Evolutionary conservation across 2,888 invertebrate species (phyloP).

Genomic region (Tetrapedia diversipes): DNA sequence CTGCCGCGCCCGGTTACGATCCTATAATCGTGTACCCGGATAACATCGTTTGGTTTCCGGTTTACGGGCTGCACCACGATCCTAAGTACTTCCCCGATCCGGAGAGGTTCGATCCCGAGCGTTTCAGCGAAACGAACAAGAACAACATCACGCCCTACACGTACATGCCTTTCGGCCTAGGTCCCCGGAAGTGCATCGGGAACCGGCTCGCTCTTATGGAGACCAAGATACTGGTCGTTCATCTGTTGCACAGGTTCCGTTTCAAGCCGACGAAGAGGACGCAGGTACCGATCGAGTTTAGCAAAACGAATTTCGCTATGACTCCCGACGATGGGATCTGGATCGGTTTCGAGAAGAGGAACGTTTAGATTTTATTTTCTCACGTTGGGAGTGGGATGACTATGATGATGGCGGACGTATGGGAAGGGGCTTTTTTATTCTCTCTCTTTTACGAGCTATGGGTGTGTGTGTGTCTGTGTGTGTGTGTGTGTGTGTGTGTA

Average conservation of each 20-base stretch:
- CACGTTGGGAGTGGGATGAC: no score
- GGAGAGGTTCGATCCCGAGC: constrained; percentile 70
- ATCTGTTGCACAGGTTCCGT: constrained; percentile 64
- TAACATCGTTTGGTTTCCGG: constrained; percentile 57
- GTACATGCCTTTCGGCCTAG: constrained; percentile 72
- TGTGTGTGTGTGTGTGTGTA: no score
- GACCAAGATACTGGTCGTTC: constrained; percentile 68
- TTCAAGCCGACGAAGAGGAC: constrained; percentile 80
- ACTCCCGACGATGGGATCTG: constrained; percentile 61
- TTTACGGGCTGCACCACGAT: constrained; percentile 69
- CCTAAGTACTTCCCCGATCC: constrained; percentile 70
- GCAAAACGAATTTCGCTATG: constrained; percentile 50
- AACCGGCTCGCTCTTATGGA: constrained; percentile 75
- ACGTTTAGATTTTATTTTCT: neutral
- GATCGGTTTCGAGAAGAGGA: constrained; percentile 61
- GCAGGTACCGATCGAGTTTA: constrained; percentile 75
- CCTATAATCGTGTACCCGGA: constrained; percentile 48
- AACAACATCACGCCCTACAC: constrained; percentile 63
- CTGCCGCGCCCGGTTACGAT: constrained; percentile 55
- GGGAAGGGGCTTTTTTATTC: no score
- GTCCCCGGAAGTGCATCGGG: constrained; percentile 74
- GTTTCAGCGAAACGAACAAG: constrained; percentile 67
- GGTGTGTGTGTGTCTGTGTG: no score
- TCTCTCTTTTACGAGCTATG: no score
- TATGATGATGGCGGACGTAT: no score